Conservation (phyloP, 2,113 vertebrate species). For the Eonycteris spelaea region DNA sequence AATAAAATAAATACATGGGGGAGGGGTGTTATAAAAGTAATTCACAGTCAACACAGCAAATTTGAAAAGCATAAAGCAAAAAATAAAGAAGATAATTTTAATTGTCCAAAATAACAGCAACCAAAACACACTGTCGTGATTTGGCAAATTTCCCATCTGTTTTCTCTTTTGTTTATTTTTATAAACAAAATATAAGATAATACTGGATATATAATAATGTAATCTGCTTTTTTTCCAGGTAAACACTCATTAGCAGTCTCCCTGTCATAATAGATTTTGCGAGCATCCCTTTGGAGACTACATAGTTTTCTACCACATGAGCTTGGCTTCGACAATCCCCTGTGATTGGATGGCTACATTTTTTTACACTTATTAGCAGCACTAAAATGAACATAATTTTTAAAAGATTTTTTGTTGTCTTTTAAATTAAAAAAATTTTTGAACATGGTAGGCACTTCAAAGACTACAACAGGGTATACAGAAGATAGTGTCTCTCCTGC, state of each 20-base stretch:
- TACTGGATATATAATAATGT: not conserved
- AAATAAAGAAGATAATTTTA: not conserved
- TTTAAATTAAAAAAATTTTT: not conserved
- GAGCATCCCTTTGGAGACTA: not conserved
- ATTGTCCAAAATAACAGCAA: not conserved
- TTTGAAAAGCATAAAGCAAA: not conserved
- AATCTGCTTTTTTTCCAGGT: not conserved
- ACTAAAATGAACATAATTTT: not conserved
- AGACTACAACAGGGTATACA: not conserved
- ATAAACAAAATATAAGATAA: not conserved
- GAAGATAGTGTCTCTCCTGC: not conserved
- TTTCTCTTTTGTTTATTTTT: not conserved
- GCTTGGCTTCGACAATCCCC: not conserved
- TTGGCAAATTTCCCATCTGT: not conserved
- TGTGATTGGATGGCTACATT: not conserved
- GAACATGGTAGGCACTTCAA: not conserved
- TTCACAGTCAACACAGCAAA: not conserved
- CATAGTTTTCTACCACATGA: not conserved
- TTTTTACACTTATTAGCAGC: not conserved
- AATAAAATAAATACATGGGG: not conserved
- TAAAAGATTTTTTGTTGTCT: not conserved
- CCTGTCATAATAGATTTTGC: not conserved
- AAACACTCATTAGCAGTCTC: not conserved
- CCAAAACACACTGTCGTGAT: not conserved
- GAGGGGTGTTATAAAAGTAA: not conserved